A percentile compares a stretch with the other conserved stretches of the same genome.
Conservation (phyloP, 2,113 vertebrate genomes). For the Triplophysa rosa region DNA sequence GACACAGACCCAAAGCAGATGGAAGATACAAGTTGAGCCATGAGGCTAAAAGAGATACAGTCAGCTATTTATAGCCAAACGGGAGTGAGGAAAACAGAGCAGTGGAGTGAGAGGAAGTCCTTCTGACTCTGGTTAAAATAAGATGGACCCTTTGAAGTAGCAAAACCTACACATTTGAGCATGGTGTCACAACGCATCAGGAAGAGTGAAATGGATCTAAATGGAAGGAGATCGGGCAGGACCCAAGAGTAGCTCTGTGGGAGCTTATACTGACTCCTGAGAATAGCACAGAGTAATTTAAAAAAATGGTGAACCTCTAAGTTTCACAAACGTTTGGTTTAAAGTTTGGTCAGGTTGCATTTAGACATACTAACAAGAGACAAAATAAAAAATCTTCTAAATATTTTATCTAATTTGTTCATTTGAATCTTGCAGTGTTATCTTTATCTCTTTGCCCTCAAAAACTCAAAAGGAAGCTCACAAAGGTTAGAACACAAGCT, state of each 20-base stretch:
- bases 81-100: conserved; percentile 9
- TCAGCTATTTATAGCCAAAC: conserved; percentile 31
- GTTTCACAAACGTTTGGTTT: neutral
- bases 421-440: too few species aligned
- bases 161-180: conserved; percentile 54
- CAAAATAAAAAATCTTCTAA: too few species aligned
- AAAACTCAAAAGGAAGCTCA: neutral
- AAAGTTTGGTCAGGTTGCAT: conserved; percentile 2
- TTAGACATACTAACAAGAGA: neutral
- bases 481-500: neutral
- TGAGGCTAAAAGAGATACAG: conserved; percentile 27
- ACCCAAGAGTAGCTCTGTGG: conserved; percentile 16
- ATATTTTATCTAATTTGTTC: too few species aligned
- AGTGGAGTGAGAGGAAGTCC: conserved; percentile 29
- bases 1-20: conserved; percentile 14
- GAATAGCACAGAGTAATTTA: conserved; percentile 10
- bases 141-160: conserved; percentile 53
- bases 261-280: conserved; percentile 4
- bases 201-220: conserved; percentile 52
- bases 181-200: conserved; percentile 50
- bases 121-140: conserved; percentile 41
- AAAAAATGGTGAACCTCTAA: conserved; percentile 9
- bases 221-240: conserved; percentile 36
- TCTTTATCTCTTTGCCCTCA: too few species aligned
- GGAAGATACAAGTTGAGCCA: conserved; percentile 14